phyloP scores from a whole-genome alignment of 2,797 vertebrate species.

The Liparis tanakae region DNA sequence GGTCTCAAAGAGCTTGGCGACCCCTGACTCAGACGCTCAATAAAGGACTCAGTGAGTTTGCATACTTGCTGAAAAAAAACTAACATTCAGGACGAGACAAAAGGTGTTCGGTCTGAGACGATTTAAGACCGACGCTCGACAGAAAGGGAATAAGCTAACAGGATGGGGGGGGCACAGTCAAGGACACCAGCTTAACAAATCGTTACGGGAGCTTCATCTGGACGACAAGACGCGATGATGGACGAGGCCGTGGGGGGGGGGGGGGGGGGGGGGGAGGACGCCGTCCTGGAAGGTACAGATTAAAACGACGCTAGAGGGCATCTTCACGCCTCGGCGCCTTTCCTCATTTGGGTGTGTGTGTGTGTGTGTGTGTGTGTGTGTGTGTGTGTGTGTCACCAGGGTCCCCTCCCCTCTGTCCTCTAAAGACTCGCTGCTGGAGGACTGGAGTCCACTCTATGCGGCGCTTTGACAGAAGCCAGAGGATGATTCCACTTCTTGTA shows the following conservation, averaged over 20 bases:
- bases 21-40: slow-evolving; percentile 18
- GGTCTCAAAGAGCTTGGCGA: too few species aligned
- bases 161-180: slow-evolving; percentile 30
- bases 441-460: slow-evolving; percentile 30
- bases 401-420: slow-evolving; percentile 43
- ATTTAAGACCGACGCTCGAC: slow-evolving; percentile 18
- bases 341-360: slow-evolving; percentile 59
- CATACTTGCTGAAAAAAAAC: slow-evolving; percentile 23
- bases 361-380: slow-evolving; percentile 51
- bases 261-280: slow-evolving; percentile 31
- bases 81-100: slow-evolving; percentile 26
- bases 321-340: slow-evolving; percentile 72
- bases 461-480: slow-evolving; percentile 40
- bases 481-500: slow-evolving; percentile 30
- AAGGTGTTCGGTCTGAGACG: slow-evolving; percentile 5
- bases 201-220: slow-evolving; percentile 62
- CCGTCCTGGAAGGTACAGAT: slow-evolving; percentile 26
- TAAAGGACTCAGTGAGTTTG: slow-evolving; percentile 17
- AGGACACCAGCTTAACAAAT: slow-evolving; percentile 63
- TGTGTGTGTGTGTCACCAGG: slow-evolving; percentile 52
- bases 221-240: slow-evolving; percentile 61
- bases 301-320: slow-evolving; percentile 63
- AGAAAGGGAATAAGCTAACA: neutral
- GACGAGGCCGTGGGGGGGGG: slow-evolving; percentile 53
- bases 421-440: slow-evolving; percentile 11